A percentile compares a stretch with the other conserved stretches of the same genome.
These are phyloP conservation scores for Petrolisthes manimaculis DNA, from an alignment of 2,888 invertebrate species.

Conservation along the genomic window DNA sequence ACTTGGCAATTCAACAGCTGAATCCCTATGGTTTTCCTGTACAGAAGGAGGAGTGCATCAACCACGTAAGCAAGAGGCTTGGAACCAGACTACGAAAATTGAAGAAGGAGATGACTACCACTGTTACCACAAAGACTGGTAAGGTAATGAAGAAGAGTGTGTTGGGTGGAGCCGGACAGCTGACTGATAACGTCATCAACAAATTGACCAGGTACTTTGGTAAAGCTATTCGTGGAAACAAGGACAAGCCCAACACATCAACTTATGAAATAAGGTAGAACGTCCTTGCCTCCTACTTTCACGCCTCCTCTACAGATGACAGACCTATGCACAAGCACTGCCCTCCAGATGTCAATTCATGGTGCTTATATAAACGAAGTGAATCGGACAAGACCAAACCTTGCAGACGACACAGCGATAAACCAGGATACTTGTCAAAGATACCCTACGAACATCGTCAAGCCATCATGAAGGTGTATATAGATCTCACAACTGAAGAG, in stretches of 20 bases:
- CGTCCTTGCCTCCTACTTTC: no score
- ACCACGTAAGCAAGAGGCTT: conserved; percentile 65
- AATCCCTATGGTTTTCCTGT: conserved; percentile 36
- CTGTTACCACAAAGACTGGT: no score
- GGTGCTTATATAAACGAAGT: not conserved
- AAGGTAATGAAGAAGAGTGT: no score
- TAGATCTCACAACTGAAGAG: not conserved
- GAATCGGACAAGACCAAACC: not conserved
- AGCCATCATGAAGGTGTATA: not conserved
- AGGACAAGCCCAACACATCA: no score
- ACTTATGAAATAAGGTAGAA: no score
- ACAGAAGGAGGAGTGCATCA: conserved; percentile 63
- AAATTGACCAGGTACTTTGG: no score
- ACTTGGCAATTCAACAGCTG: not conserved
- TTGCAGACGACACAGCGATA: not conserved
- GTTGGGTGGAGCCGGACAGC: no score
- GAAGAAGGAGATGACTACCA: conserved; percentile 33
- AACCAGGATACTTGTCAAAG: not conserved
- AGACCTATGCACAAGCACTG: no score
- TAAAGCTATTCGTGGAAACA: no score
- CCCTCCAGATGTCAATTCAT: not conserved
- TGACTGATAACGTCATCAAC: no score
- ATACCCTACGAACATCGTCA: no score
- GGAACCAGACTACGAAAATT: conserved; percentile 54
- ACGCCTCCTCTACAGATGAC: no score